Evolutionary conservation across 1,140 invertebrate genomes (phyloP).

Genomic region (Lepidostoma basale): DNA sequence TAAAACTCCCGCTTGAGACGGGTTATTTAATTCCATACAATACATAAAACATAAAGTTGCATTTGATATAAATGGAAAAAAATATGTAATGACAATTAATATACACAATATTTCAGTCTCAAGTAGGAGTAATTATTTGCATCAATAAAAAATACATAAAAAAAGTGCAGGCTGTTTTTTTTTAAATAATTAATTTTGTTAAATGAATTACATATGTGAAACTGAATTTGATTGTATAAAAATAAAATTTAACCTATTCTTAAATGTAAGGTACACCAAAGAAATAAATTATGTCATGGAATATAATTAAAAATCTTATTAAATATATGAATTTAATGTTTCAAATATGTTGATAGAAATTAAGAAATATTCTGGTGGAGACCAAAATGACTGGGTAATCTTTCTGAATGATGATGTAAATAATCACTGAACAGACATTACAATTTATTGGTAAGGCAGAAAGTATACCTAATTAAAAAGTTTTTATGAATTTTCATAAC

Average conservation of each 20-base stretch:
- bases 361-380: not conserved
- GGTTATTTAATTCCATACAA: too few relatives aligned
- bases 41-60: too few relatives aligned
- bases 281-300: constrained; percentile 5
- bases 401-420: too few relatives aligned
- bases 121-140: not conserved
- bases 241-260: too few relatives aligned
- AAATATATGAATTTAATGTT: too few relatives aligned
- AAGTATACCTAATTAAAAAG: not conserved
- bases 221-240: constrained; percentile 3
- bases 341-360: not conserved
- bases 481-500: too few relatives aligned
- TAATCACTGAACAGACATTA: not conserved
- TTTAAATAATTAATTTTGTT: too few relatives aligned
- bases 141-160: not conserved
- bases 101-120: not conserved
- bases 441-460: not conserved
- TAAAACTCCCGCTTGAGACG: too few relatives aligned
- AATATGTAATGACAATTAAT: too few relatives aligned
- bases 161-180: too few relatives aligned
- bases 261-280: not conserved
- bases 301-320: not conserved
- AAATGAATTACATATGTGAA: not conserved
- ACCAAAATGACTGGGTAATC: not conserved
- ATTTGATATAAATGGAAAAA: too few relatives aligned